Percentiles rank a stretch among this genome's conserved stretches.
phyloP scores from a whole-genome alignment of 2,888 invertebrate species.

The Nomada fabriciana region DNA sequence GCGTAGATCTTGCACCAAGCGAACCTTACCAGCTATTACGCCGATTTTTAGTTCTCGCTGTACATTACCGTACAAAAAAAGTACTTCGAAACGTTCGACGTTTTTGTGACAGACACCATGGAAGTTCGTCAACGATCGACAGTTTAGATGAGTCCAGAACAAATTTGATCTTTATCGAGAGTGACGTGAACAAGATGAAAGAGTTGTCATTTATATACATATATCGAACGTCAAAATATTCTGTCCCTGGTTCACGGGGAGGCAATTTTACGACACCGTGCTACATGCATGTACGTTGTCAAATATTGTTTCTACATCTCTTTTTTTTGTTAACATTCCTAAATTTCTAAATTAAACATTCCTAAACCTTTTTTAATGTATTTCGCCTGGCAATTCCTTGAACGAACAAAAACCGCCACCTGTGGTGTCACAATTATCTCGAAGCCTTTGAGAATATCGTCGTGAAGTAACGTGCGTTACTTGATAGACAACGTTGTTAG shows the following conservation, averaged over 20 bases:
- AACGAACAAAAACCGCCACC: constrained; percentile 25
- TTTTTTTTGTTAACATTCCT: no score
- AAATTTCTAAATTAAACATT: no score
- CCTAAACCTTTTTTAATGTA: background rate
- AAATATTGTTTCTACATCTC: background rate
- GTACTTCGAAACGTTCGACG: no score
- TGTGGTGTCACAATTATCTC: constrained; percentile 48
- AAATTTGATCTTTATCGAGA: constrained; percentile 20
- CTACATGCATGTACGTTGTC: background rate
- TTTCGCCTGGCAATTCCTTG: background rate
- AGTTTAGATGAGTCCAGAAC: background rate
- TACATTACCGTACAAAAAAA: background rate
- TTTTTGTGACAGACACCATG: background rate
- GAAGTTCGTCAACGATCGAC: background rate
- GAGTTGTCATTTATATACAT: constrained; percentile 7
- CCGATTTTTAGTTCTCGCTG: background rate
- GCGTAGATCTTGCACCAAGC: background rate
- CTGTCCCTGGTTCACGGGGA: background rate
- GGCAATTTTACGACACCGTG: constrained; percentile 11
- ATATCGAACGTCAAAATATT: constrained; percentile 16
- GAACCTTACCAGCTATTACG: background rate
- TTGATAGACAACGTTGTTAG: constrained; percentile 49
- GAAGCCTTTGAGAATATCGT: constrained; percentile 29
- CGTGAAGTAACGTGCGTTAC: constrained; percentile 37
- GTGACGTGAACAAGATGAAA: constrained; percentile 33